Conservation (phyloP, 92 coral and sea anemone genomes). For the Chrysogorgia sp. region DNA sequence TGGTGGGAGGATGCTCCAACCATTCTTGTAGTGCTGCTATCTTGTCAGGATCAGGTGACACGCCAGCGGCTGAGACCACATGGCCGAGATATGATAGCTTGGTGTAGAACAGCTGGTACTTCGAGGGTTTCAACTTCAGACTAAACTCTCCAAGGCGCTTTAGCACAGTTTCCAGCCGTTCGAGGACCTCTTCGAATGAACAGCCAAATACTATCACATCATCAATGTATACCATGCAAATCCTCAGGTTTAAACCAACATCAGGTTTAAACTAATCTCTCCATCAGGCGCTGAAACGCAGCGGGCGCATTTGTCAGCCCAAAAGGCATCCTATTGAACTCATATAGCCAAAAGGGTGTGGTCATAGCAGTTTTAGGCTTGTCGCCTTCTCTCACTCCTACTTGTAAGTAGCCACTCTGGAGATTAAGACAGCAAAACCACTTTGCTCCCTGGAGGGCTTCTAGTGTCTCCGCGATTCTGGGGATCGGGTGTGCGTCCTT, state of each 20-base stretch:
- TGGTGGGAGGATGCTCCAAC: too few relatives aligned
- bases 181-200: too few relatives aligned
- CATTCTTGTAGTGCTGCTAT: too few relatives aligned
- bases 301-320: conserved; percentile 48
- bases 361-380: conserved; percentile 51
- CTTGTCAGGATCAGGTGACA: too few relatives aligned
- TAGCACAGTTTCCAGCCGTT: too few relatives aligned
- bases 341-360: conserved; percentile 58
- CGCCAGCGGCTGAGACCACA: too few relatives aligned
- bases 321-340: conserved; percentile 56
- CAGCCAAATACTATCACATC: too few relatives aligned
- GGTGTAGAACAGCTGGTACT: too few relatives aligned
- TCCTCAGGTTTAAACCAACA: background rate
- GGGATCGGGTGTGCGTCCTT: conserved; percentile 58
- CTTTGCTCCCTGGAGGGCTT: conserved; percentile 48
- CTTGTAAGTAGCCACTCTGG: conserved; percentile 60
- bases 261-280: background rate
- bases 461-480: conserved; percentile 38
- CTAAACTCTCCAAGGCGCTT: too few relatives aligned
- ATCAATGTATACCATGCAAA: conserved; percentile 42
- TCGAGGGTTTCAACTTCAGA: too few relatives aligned
- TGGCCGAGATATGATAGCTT: too few relatives aligned
- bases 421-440: conserved; percentile 58
- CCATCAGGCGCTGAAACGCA: conserved; percentile 35
- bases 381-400: conserved; percentile 38